phyloP scores from a whole-genome alignment of 2,113 vertebrate genomes.

The Lagopus leucura region DNA sequence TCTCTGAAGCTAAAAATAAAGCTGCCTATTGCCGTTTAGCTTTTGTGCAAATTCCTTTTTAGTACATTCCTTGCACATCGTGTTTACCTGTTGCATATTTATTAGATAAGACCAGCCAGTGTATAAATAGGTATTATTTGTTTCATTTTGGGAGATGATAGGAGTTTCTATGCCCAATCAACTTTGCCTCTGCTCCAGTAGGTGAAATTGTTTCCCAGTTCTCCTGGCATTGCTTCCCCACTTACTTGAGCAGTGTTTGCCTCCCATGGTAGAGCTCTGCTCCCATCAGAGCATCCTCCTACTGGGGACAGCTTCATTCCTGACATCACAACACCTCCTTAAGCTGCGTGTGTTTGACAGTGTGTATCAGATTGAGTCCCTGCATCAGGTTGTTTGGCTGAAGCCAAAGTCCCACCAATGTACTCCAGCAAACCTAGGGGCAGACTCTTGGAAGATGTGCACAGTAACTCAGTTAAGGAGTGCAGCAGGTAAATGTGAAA shows the following conservation, averaged over 20 bases:
- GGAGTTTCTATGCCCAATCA: background rate
- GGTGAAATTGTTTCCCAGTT: background rate
- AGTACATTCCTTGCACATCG: fast-evolving
- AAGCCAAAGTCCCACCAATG: background rate
- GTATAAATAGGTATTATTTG: background rate
- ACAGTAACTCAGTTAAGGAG: background rate
- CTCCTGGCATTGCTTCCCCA: background rate
- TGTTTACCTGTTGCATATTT: background rate
- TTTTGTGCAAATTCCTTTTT: background rate
- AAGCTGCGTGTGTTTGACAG: background rate
- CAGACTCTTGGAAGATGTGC: background rate
- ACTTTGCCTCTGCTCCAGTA: background rate
- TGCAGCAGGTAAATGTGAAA: background rate
- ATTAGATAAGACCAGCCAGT: background rate
- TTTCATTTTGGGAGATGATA: background rate
- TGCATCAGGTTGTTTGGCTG: background rate
- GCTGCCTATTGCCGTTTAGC: background rate
- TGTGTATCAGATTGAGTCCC: background rate
- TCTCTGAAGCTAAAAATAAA: background rate
- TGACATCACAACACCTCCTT: background rate
- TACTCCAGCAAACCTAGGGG: background rate
- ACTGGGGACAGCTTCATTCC: too few relatives aligned
- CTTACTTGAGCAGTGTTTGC: background rate
- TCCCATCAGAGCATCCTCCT: background rate
- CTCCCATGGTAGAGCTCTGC: background rate